Base-by-base conservation (phyloP, 2,113 vertebrate genomes). In the Megaptera novaeangliae region DNA sequence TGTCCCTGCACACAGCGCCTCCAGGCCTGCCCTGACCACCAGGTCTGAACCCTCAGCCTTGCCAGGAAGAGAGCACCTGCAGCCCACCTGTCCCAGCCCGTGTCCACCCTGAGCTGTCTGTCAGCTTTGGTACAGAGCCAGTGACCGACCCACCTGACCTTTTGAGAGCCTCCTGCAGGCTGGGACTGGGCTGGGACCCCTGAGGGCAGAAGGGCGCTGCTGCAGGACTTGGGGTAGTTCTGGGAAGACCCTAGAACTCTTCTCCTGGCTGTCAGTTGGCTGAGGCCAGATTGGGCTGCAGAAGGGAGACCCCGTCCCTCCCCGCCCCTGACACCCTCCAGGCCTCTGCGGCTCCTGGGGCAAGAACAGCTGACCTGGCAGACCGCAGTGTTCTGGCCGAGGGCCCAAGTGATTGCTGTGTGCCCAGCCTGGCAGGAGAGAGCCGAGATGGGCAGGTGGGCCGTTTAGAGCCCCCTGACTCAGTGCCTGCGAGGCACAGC, bases 1-100 rank as follows among this genome's bases (percentile, higher is more conserved):
- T 18, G 2, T 36, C 44, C 52, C 55, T 69, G 71, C 52, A 36
- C 6, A 0, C 0, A 0, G 20, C 3, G 1, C 23, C 25, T 6
- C 66, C 31, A 15, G 25, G 41, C 63, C 34, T 2, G 10, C 21
- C 27, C 72, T 9, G 39, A 77, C 66, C 74, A 21, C 29, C 55
- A 23, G 66, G 52, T 57, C 7, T 6, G 17, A 39, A 25, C 57
- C 44, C 36, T 64, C 41, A 6, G 23, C 15, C 72, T 69, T 12
- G 20, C 69, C 3, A 2, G 64, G 25, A 36, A 69, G 23, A 69
- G 84, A 52, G 29, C 36, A 36, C 36, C 36, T 2, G 49, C 1
- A 1, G 25, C 63, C 63, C 23, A 14, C 14, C 83, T 23, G 14
- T 5, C 41, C n/a, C 75, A 55, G 69, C 15, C 4, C 8, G 0